Percentiles rank a stretch among this genome's conserved stretches.
These are phyloP conservation scores for Nannoperca obscura DNA, from an alignment of 2,797 vertebrate genomes.

Conservation along the genomic window DNA sequence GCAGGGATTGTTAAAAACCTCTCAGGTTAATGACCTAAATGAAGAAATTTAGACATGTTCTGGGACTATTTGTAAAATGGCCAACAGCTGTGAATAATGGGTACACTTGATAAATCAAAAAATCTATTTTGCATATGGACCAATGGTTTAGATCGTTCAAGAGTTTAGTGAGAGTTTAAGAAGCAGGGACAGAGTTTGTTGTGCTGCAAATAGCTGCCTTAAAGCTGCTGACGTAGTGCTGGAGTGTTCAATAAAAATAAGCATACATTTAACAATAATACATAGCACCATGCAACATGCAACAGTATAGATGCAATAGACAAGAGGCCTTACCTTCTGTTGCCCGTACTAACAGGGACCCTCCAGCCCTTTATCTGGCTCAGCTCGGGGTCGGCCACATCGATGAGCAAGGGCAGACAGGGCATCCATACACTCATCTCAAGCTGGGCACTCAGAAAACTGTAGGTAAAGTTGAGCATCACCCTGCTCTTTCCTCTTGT, in stretches of 20 bases:
- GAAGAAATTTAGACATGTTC: constrained; percentile 16
- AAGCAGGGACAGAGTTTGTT: background rate
- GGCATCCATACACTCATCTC: constrained; percentile 93
- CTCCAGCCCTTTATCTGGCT: constrained; percentile 96
- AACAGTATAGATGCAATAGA: background rate
- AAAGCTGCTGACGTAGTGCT: background rate
- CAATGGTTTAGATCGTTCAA: background rate
- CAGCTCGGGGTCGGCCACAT: constrained; percentile 93
- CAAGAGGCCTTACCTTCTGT: constrained; percentile 79
- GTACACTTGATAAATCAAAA: background rate
- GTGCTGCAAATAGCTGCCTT: background rate
- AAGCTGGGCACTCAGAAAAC: constrained; percentile 91
- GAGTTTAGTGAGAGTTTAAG: background rate
- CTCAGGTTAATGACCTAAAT: constrained; percentile 34
- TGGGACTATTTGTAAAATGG: constrained; percentile 8
- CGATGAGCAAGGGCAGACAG: constrained; percentile 91
- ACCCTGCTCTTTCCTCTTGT: constrained; percentile 88
- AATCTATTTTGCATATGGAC: background rate
- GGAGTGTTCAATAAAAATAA: background rate
- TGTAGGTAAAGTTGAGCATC: constrained; percentile 92
- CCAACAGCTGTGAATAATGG: background rate
- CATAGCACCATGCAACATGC: background rate
- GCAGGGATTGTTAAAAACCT: constrained; percentile 28
- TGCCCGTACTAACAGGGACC: constrained; percentile 85
- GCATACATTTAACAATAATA: background rate